Evolutionary conservation across 2,888 invertebrate species (phyloP).

Genomic region (Chaetoderma sp.): DNA sequence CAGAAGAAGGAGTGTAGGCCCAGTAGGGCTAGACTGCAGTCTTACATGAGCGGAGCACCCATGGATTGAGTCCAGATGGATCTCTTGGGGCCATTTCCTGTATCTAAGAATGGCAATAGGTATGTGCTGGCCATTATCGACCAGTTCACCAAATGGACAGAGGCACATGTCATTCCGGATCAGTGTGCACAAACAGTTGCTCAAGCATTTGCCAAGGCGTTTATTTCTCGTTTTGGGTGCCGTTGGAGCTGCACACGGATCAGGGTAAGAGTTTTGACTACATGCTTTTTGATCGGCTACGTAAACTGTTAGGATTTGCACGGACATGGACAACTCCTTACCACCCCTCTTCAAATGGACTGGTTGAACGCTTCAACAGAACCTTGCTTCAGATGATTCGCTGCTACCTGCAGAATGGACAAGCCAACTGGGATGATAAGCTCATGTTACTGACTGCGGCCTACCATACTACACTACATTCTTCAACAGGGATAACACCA

Average conservation of each 20-base stretch:
- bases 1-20: not conserved
- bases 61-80: not conserved
- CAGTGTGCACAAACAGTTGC: not conserved
- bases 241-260: constrained; percentile 12
- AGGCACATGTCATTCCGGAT: not conserved
- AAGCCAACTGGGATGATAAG: constrained; percentile 15
- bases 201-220: not conserved
- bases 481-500: constrained; percentile 13
- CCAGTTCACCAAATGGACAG: constrained; percentile 1
- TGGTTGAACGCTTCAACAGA: constrained; percentile 15
- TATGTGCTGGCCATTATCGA: not conserved
- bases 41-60: not conserved
- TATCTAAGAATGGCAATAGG: not conserved
- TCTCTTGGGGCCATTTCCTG: not conserved
- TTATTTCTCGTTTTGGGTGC: constrained; percentile 4
- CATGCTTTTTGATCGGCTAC: constrained; percentile 8
- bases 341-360: constrained; percentile 16
- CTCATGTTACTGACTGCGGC: not conserved
- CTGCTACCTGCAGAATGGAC: constrained; percentile 15
- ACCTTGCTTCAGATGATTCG: constrained; percentile 27
- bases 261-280: constrained; percentile 11
- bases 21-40: not conserved
- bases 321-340: constrained; percentile 23
- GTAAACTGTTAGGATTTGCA: constrained; percentile 13
- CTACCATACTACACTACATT: constrained; percentile 7